Percentiles rank a stretch among this genome's conserved stretches.
phyloP scores from a whole-genome alignment of 2,888 invertebrate species.

The Orchestes rusci region DNA sequence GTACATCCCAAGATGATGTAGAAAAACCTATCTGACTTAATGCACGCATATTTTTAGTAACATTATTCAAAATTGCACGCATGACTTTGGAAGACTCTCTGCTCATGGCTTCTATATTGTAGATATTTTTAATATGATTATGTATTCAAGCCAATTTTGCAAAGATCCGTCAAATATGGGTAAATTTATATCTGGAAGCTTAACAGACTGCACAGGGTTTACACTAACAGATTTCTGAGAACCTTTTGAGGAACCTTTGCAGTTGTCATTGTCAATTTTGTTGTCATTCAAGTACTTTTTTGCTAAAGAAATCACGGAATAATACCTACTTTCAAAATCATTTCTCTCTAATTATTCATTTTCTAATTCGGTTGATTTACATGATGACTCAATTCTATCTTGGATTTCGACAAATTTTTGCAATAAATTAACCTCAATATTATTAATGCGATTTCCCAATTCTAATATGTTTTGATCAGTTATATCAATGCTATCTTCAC shows the following conservation, averaged over 20 bases:
- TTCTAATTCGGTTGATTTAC: conserved; percentile 11
- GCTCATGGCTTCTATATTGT: conserved; percentile 12
- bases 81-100: conserved; percentile 19
- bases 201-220: conserved; percentile 3
- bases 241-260: not conserved
- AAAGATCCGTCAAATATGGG: conserved; percentile 17
- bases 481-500: not conserved
- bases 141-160: conserved; percentile 19
- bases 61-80: conserved; percentile 1
- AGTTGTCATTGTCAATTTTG: not conserved
- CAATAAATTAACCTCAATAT: conserved; percentile 4
- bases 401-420: conserved; percentile 7
- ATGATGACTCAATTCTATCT: conserved; percentile 8
- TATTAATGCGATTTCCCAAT: conserved; percentile 1
- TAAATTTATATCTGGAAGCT: conserved; percentile 10
- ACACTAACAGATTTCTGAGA: not conserved
- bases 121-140: conserved; percentile 19
- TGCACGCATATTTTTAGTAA: conserved; percentile 22
- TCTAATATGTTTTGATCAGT: not conserved
- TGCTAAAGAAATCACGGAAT: conserved; percentile 8
- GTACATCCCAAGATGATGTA: conserved; percentile 10
- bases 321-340: conserved; percentile 14
- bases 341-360: conserved; percentile 8
- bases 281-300: conserved; percentile 6
- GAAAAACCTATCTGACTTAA: conserved; percentile 10